phyloP scores from a whole-genome alignment of 2,113 vertebrate genomes.

The Plestiodon gilberti region DNA sequence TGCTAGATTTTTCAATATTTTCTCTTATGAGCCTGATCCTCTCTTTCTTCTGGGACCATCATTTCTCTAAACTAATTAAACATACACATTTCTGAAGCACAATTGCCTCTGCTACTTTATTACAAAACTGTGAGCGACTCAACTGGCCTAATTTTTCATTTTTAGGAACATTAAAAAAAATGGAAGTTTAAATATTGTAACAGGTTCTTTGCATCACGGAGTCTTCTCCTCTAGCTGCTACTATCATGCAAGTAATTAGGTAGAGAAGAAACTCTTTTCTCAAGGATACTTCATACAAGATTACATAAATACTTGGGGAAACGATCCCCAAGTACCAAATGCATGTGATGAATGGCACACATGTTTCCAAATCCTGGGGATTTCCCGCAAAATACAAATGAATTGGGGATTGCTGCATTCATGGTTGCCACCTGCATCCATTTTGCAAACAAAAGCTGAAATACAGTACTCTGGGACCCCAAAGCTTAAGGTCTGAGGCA shows the following conservation, averaged over 20 bases:
- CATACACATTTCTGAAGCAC: constrained; percentile 24
- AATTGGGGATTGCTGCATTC: neutral
- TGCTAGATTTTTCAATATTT: neutral
- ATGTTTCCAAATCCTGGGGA: neutral
- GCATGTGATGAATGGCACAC: neutral
- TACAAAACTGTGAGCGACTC: constrained; percentile 20
- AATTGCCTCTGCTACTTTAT: constrained; percentile 28
- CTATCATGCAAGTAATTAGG: constrained; percentile 13
- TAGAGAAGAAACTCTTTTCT: constrained; percentile 6
- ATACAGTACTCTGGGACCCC: neutral
- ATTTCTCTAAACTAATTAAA: constrained; percentile 40
- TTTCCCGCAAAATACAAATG: constrained; percentile 10
- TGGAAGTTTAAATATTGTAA: constrained; percentile 35
- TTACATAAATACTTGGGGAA: constrained; percentile 5
- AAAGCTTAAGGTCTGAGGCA: neutral
- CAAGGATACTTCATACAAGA: neutral
- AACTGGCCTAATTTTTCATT: constrained; percentile 21
- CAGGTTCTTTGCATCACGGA: neutral
- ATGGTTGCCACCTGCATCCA: neutral
- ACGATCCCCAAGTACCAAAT: neutral
- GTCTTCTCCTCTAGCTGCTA: constrained; percentile 15
- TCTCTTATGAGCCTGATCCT: constrained; percentile 15
- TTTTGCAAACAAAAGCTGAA: neutral
- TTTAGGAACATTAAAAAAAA: constrained; percentile 6
- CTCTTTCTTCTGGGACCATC: constrained; percentile 27